Evolutionary conservation across 92 coral and sea anemone species (phyloP), one percentile per base, ranked within the genome.

Genomic region (Phenganax subtilis): DNA sequence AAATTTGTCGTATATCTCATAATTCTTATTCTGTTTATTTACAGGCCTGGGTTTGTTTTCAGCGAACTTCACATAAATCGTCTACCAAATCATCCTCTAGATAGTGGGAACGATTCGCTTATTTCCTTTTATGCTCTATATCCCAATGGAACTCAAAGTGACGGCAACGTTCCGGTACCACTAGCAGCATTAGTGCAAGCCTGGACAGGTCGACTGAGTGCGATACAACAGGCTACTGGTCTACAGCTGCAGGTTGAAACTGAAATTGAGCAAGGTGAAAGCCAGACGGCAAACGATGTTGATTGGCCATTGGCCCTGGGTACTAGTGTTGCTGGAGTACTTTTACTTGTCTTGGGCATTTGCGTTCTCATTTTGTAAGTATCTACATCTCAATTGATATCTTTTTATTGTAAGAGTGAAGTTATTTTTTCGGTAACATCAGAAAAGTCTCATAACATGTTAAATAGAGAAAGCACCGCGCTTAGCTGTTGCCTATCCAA

Each of bases 291-390:
- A 12, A 29, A 31, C 2, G 81, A 76, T 11, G 69, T 76, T 28
- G 81, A 76, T n/a, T 76, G 81, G 81, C 81, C 81, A 5, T 57
- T 76, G 58, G 56, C 60, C 8, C 81, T 76, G 14, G 81, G 81
- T 8, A 55, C 58, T 52, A 31, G 28, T 60, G 60, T 76, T 27
- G 81, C 81, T 76, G 81, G 69, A n/a, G 70, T 76, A 15, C 81
- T 76, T 11, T 10, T 76, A 25, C 68, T 76, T 25, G 66, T 64
- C 69, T 52, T 76, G 81, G 81, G 81, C n/a, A n/a, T 61, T 52
- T 76, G 53, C 27, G 70, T 76, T 14, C 70, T 76, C 10, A 12
- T 76, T 16, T 54, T 76, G 81, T 76, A 76, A 76, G 81, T 76
- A 28, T 76, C n/a, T 27, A 10, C 10, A n/a, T 25, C 51, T 11